phyloP scores from a whole-genome alignment of 2,113 vertebrate genomes.

The Tympanuchus pallidicinctus region DNA sequence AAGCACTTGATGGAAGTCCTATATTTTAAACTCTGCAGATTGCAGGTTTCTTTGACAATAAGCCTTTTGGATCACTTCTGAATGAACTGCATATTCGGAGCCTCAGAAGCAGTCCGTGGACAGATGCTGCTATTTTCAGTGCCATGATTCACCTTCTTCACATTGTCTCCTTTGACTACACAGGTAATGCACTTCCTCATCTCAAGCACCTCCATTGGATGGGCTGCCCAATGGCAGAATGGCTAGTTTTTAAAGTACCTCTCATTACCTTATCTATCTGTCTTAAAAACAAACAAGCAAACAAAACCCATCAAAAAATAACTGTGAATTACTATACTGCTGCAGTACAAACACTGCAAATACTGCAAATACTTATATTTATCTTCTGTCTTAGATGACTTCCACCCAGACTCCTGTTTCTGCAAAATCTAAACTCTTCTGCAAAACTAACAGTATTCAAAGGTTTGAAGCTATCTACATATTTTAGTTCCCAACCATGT shows the following conservation, averaged over 20 bases:
- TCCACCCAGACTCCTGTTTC: background rate
- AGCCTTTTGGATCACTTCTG: background rate
- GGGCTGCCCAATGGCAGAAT: background rate
- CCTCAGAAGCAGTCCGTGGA: background rate
- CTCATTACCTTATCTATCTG: background rate
- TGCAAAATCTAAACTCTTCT: background rate
- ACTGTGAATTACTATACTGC: background rate
- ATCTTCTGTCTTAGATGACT: background rate
- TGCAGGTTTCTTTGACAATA: background rate
- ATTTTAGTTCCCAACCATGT: background rate
- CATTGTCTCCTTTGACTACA: background rate
- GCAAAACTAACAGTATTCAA: background rate
- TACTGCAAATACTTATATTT: background rate
- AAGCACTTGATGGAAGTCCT: background rate
- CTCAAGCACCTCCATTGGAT: background rate
- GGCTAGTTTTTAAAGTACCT: background rate
- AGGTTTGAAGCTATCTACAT: accelerated
- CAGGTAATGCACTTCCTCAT: background rate
- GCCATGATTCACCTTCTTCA: background rate
- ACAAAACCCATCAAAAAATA: background rate
- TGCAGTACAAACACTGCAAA: background rate
- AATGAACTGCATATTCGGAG: background rate
- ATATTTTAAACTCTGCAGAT: background rate
- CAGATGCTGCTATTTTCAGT: background rate
- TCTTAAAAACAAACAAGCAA: background rate